A percentile compares a stretch with the other conserved stretches of the same genome.
Conservation (phyloP, 2,888 invertebrate genomes). For the Empis stercorea region DNA sequence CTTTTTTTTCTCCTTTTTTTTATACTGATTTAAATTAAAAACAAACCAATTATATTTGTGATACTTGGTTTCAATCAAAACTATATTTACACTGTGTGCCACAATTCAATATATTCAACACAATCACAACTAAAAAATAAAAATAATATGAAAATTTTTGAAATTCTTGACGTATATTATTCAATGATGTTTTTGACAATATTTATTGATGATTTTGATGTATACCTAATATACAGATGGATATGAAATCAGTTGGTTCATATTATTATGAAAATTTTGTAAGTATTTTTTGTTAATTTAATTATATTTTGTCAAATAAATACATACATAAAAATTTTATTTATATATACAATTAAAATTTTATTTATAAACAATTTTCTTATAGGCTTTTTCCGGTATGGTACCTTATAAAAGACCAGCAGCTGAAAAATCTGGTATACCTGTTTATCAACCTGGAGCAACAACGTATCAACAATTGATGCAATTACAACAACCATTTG, state of each 20-base stretch:
- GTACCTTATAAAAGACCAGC: slow-evolving; percentile 93
- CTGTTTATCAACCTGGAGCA: slow-evolving; percentile 86
- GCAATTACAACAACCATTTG: slow-evolving; percentile 87
- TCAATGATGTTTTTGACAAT: not conserved
- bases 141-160: too few species aligned
- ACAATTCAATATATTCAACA: slow-evolving; percentile 15
- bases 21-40: not conserved
- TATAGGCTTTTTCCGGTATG: slow-evolving; percentile 87
- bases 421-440: slow-evolving; percentile 91
- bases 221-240: slow-evolving; percentile 65
- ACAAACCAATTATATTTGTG: too few species aligned
- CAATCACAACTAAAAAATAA: not conserved
- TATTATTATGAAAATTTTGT: slow-evolving; percentile 94
- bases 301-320: not conserved
- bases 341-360: too few species aligned
- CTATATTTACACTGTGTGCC: too few species aligned
- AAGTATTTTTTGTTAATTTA: slow-evolving; percentile 43
- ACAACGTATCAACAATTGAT: slow-evolving; percentile 90
- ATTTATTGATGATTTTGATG: too few species aligned
- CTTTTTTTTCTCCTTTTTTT: not conserved
- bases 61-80: too few species aligned
- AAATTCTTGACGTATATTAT: too few species aligned
- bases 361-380: not conserved
- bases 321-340: too few species aligned
- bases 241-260: slow-evolving; percentile 90